phyloP scores from a whole-genome alignment of 2,888 invertebrate species.

The Gnatocerus cornutus region DNA sequence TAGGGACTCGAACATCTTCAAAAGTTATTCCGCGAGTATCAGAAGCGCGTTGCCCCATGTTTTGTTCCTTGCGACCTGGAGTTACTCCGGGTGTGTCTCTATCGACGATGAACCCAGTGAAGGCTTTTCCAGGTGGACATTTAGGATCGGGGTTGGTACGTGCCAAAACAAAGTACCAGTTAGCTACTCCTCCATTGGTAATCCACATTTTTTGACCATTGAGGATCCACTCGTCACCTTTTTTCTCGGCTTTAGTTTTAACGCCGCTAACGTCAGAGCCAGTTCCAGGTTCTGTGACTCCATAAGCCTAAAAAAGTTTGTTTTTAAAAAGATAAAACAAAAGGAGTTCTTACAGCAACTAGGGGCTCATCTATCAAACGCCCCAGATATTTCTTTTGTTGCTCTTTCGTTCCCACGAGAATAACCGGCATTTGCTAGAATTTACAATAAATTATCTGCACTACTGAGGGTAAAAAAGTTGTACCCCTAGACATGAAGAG shows the following conservation, averaged over 20 bases:
- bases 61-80: conserved; percentile 94
- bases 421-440: conserved; percentile 89
- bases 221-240: conserved; percentile 92
- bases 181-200: conserved; percentile 95
- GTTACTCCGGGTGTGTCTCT: conserved; percentile 89
- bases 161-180: conserved; percentile 91
- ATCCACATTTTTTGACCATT: conserved; percentile 99
- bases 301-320: conserved; percentile 80
- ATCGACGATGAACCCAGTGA: conserved; percentile 98
- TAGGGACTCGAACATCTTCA: conserved; percentile 96
- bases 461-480: neutral
- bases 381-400: conserved; percentile 96
- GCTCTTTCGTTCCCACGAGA: conserved; percentile 87
- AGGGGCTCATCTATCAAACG: conserved; percentile 91
- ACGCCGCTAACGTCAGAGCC: conserved; percentile 95
- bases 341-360: conserved; percentile 81
- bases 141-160: conserved; percentile 93
- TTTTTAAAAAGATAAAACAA: conserved; percentile 6
- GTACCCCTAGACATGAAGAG: conserved; percentile 32
- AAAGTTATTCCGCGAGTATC: conserved; percentile 97
- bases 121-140: conserved; percentile 86
- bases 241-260: conserved; percentile 91
- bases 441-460: neutral
- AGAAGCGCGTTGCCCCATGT: conserved; percentile 97
- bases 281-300: conserved; percentile 96